Evolutionary conservation across 2,113 vertebrate genomes (phyloP), one percentile per base, ranked within the genome.

Genomic region (Illadopsis cleaveri): DNA sequence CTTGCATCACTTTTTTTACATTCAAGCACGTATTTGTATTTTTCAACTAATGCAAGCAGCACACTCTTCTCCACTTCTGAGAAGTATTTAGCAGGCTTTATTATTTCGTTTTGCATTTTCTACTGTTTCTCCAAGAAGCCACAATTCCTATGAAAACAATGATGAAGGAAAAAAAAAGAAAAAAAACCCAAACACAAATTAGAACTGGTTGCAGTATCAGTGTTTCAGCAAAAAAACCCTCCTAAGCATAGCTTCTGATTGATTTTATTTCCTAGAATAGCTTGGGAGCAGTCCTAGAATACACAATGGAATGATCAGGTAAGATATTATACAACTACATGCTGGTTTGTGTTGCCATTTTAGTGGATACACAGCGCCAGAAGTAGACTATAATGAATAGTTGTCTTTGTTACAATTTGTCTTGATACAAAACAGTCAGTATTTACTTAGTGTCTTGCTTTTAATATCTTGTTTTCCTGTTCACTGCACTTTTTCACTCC

Each of bases 51-150:
- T 8, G 98, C 98, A 78, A 98, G 97, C 92, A 98, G 94, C 92
- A 98, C 98, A 33, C 98, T 98, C 96, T 98, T 98, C 91, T 98
- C 98, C 96, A 98, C 97, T 90, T 98, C 98, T 22, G 98, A 98
- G 97, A 98, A 98, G 96, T 98, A 98, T 93, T 98, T 98, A 93
- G 98, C 98, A 94, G 98, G 98, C 91, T 98, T 98, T 97, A 98
- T 98, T 56, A 98, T 98, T 98, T 98, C 98, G 98, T 98, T 98
- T 98, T 98, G 98, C 98, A 98, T 98, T 98, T 98, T 98, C 97
- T 97, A 97, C 79, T 48, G 13, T 94, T 97, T 97, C 91, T 96
- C 70, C 92, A 56, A 96, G 95, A 89, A 85, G 95, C 53, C 89
- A 97, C 94, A 96, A 89, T 95, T 94, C 96, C 98, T 98, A 89